These are phyloP conservation scores for Anguilla rostrata DNA, from an alignment of 2,113 vertebrate species.

Conservation along the genomic window DNA sequence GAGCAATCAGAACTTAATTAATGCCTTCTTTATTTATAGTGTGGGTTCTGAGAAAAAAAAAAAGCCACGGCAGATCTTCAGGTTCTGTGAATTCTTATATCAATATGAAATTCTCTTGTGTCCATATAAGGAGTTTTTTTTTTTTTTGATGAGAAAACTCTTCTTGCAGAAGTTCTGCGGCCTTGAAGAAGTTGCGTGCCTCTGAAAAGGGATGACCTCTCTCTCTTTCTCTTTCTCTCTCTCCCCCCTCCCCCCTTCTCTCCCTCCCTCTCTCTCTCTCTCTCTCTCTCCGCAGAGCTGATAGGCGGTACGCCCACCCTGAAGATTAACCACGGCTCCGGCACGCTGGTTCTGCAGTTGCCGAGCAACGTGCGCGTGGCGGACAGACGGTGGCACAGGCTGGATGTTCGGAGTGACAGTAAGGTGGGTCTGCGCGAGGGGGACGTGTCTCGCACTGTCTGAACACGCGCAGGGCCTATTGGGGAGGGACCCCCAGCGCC, in stretches of 20 bases:
- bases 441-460: neutral
- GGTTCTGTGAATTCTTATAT: neutral
- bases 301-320: conserved; percentile 76
- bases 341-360: conserved; percentile 77
- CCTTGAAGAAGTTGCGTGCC: too few species aligned
- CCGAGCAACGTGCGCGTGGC: conserved; percentile 80
- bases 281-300: conserved; percentile 65
- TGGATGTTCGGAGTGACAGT: conserved; percentile 81
- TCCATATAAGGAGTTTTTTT: neutral
- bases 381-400: conserved; percentile 83
- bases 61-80: neutral
- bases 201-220: neutral
- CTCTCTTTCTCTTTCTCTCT: neutral
- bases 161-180: too few species aligned
- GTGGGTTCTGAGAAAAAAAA: neutral
- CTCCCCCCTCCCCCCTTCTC: neutral
- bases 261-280: neutral
- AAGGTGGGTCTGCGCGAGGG: conserved; percentile 66
- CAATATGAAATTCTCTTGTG: neutral
- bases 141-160: too few species aligned
- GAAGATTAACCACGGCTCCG: conserved; percentile 82
- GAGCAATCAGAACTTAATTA: conserved; percentile 8
- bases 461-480: neutral
- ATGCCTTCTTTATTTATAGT: neutral
- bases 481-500: neutral